Percentiles rank a stretch among this genome's conserved stretches.
phyloP scores from a whole-genome alignment of 2,888 invertebrate species.

The Meiosimyza platycephala region DNA sequence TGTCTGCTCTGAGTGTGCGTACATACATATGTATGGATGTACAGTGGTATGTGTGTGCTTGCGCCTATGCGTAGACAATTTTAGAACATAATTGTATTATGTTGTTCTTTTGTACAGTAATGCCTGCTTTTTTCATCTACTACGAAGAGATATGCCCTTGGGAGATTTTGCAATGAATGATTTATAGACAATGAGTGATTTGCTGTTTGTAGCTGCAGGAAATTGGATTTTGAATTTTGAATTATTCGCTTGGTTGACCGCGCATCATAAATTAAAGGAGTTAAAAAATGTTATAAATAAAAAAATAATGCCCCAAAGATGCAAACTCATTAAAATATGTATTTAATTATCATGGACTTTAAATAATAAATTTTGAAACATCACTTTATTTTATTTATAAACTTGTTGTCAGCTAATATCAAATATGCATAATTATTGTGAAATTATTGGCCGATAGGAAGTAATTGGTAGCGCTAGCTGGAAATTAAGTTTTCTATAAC shows the following conservation, averaged over 20 bases:
- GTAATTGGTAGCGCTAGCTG: too few species aligned
- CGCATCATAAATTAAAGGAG: constrained; percentile 9
- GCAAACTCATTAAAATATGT: too few species aligned
- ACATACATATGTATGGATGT: too few species aligned
- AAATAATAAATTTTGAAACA: too few species aligned
- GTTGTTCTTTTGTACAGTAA: constrained; percentile 6
- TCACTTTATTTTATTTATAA: too few species aligned
- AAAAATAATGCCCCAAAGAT: too few species aligned
- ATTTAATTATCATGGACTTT: too few species aligned
- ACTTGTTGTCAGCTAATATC: too few species aligned
- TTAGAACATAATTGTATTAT: constrained; percentile 21
- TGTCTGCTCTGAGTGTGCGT: background rate
- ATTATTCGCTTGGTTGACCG: constrained; percentile 21
- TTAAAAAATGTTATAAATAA: too few species aligned
- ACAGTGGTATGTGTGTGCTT: background rate
- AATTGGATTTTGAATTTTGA: constrained; percentile 23
- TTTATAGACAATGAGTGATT: constrained; percentile 24
- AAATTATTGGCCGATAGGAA: too few species aligned
- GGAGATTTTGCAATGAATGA: constrained; percentile 24
- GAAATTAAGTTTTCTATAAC: too few species aligned
- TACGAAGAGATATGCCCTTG: constrained; percentile 8
- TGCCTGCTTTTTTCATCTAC: background rate
- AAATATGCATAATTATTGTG: too few species aligned
- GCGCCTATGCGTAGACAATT: constrained; percentile 6
- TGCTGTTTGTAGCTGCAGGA: background rate